These are phyloP conservation scores for Adrianichthys oophorus DNA, from an alignment of 2,797 vertebrate genomes.

Conservation along the genomic window DNA sequence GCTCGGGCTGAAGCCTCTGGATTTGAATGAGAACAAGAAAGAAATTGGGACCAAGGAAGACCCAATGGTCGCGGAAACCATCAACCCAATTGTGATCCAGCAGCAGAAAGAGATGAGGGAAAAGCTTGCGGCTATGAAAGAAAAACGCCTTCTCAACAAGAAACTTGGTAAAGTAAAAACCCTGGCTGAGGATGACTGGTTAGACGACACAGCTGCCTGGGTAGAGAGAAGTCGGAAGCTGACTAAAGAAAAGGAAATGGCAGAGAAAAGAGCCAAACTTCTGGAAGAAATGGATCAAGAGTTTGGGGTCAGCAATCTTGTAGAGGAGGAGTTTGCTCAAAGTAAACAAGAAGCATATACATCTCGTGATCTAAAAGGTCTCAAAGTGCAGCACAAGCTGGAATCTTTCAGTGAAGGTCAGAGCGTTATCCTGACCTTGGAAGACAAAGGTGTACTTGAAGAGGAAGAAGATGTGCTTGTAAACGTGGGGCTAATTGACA, in stretches of 20 bases:
- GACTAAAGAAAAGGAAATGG: constrained; percentile 89
- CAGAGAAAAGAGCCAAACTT: constrained; percentile 90
- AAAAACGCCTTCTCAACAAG: constrained; percentile 88
- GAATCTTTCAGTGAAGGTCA: constrained; percentile 88
- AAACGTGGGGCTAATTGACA: constrained; percentile 87
- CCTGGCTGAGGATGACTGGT: constrained; percentile 88
- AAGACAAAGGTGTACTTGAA: constrained; percentile 91
- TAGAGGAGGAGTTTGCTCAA: constrained; percentile 89
- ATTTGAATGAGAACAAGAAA: constrained; percentile 84
- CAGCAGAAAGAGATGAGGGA: constrained; percentile 88
- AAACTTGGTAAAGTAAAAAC: constrained; percentile 91
- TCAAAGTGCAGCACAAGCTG: constrained; percentile 88
- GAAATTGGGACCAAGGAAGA: constrained; percentile 90
- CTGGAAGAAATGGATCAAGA: constrained; percentile 94
- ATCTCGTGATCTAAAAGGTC: constrained; percentile 85
- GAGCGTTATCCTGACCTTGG: constrained; percentile 85
- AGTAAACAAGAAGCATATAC: constrained; percentile 80
- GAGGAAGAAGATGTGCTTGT: constrained; percentile 86
- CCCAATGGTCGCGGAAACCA: constrained; percentile 82
- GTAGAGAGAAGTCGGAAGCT: constrained; percentile 86
- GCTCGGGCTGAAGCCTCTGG: constrained; percentile 90
- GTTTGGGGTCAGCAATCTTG: constrained; percentile 90
- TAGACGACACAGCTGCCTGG: constrained; percentile 89
- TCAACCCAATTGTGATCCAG: constrained; percentile 83
- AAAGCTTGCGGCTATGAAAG: constrained; percentile 89